Evolutionary conservation across 2,113 vertebrate species (phyloP).

Genomic region (Mus pahari): DNA sequence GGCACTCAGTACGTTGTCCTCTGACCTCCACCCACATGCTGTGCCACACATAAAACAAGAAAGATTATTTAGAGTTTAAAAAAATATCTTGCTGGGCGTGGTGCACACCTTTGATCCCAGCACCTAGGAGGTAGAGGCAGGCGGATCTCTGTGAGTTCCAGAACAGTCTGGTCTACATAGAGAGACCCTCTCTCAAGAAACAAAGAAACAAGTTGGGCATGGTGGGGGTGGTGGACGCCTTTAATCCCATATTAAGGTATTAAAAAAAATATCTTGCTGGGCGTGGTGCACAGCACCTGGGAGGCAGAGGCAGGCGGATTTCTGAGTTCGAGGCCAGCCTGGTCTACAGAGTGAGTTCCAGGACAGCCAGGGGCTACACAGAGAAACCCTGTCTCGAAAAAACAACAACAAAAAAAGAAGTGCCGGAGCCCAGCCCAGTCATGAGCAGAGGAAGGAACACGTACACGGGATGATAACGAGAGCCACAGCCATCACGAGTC

Average conservation of each 20-base stretch:
- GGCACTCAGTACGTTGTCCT: not conserved
- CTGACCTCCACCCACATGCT: not conserved
- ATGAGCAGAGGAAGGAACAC: not conserved
- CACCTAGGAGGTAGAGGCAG: not conserved
- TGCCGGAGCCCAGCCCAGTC: not conserved
- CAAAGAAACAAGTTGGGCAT: not conserved
- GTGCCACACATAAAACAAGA: not conserved
- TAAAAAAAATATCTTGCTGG: not conserved
- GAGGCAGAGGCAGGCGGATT: not conserved
- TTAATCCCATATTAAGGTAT: no score
- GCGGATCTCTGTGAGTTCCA: not conserved
- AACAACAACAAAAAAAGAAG: not conserved
- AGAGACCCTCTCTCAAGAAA: not conserved
- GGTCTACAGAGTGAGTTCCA: not conserved
- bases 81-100: not conserved
- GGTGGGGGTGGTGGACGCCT: no score
- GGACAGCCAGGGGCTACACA: not conserved
- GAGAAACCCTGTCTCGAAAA: not conserved
- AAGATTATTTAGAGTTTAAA: not conserved
- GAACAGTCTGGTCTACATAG: not conserved
- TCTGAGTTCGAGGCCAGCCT: not conserved
- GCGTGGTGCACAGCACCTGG: not conserved
- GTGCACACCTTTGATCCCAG: not conserved
- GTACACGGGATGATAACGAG: not conserved
- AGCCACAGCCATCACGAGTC: not conserved